Percentiles rank a stretch among this genome's conserved stretches.
Evolutionary conservation across 1,140 invertebrate genomes (phyloP).

Genomic region (Argopecten irradians): DNA sequence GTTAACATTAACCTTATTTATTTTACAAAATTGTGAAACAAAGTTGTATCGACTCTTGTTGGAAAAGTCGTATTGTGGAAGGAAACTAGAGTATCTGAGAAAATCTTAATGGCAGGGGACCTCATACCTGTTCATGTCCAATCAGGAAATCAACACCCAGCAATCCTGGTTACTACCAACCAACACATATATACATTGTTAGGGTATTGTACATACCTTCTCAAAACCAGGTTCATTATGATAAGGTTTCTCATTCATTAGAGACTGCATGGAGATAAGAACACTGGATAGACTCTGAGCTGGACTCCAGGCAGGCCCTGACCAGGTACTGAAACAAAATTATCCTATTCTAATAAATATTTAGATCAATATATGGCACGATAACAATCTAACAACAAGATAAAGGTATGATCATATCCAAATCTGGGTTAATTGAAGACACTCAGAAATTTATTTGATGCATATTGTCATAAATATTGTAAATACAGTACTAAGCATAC

Average conservation of each 20-base stretch:
- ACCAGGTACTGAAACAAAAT: constrained; percentile 79
- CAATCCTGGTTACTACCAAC: not conserved
- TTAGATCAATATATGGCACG: not conserved
- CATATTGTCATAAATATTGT: not conserved
- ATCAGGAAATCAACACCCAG: too few species aligned
- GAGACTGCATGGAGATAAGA: constrained; percentile 81
- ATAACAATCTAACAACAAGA: not conserved
- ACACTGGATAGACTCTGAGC: constrained; percentile 80
- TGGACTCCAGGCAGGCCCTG: constrained; percentile 81
- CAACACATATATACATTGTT: not conserved
- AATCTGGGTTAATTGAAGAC: not conserved
- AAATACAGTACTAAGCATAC: constrained; percentile 41
- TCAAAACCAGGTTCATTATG: constrained; percentile 82
- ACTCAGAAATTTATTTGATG: not conserved
- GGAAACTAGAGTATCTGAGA: not conserved
- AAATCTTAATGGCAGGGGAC: not conserved
- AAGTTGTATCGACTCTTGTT: not conserved
- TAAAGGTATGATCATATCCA: not conserved
- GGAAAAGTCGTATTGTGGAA: too few species aligned
- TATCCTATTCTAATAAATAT: not conserved
- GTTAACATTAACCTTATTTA: too few species aligned
- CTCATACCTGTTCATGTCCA: too few species aligned
- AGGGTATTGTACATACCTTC: too few species aligned
- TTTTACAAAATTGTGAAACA: not conserved
- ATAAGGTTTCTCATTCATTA: constrained; percentile 82